Evolutionary conservation across 2,797 vertebrate species (phyloP).

Genomic region (Distichodus sexfasciatus): DNA sequence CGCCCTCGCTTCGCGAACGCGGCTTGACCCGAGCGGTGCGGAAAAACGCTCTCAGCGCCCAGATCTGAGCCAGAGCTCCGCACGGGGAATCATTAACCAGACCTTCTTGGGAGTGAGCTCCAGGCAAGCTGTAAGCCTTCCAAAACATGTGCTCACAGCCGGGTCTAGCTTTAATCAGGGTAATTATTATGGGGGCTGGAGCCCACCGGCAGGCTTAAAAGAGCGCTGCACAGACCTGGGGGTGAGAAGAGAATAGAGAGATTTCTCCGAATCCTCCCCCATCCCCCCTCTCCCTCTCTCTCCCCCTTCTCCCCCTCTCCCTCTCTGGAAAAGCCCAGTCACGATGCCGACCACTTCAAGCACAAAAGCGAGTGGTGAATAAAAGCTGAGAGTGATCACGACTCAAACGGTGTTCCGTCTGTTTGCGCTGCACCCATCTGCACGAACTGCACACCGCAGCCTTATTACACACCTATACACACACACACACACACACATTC

Average conservation of each 20-base stretch:
- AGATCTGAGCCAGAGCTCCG: constrained; percentile 1
- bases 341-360: constrained; percentile 46
- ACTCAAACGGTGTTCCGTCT: constrained; percentile 7
- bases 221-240: not conserved
- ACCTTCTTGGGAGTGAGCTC: constrained; percentile 11
- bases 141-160: constrained; percentile 3
- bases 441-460: not conserved
- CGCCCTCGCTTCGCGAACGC: constrained; percentile 12
- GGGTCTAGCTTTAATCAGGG: constrained; percentile 11
- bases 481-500: not conserved
- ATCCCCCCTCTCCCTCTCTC: not conserved
- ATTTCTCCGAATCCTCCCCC: constrained; percentile 8
- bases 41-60: not conserved
- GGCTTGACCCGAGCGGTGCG: constrained; percentile 3
- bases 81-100: constrained; percentile 14
- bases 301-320: constrained; percentile 14
- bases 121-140: not conserved
- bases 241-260: constrained; percentile 19
- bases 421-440: constrained; percentile 8
- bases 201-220: constrained; percentile 3
- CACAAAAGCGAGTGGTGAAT: constrained; percentile 33
- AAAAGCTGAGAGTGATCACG: constrained; percentile 38
- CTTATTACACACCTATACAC: not conserved
- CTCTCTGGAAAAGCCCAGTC: constrained; percentile 43
- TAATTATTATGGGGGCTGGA: constrained; percentile 3